A percentile compares a stretch with the other conserved stretches of the same genome.
Evolutionary conservation across 2,113 vertebrate genomes (phyloP).

Genomic region (Pseudolaguvia tuberculata): DNA sequence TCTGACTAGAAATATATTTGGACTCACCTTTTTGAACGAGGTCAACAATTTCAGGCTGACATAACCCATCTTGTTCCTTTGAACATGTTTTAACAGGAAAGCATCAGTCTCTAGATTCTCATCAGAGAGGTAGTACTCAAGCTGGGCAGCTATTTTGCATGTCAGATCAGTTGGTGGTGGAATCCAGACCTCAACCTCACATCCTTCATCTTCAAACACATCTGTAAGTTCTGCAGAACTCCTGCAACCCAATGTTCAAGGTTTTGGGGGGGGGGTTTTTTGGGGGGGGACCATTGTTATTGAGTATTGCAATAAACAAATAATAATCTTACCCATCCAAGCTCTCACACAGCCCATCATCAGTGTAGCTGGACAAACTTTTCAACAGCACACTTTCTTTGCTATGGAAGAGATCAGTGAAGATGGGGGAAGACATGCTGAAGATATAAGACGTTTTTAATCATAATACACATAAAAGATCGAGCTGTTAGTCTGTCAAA

Average conservation of each 20-base stretch:
- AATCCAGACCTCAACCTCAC: slow-evolving; percentile 38
- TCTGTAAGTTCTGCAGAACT: slow-evolving; percentile 20
- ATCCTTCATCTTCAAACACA: slow-evolving; percentile 45
- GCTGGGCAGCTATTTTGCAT: slow-evolving; percentile 62
- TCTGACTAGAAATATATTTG: background rate
- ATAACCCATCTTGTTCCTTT: slow-evolving; percentile 73
- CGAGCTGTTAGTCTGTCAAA: background rate
- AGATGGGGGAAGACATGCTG: slow-evolving; percentile 51
- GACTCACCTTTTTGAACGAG: slow-evolving; percentile 71
- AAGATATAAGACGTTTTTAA: background rate
- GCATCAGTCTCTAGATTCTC: slow-evolving; percentile 69
- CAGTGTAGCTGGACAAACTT: slow-evolving; percentile 32
- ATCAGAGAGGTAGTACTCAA: slow-evolving; percentile 70
- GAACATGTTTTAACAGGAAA: slow-evolving; percentile 72
- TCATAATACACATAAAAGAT: background rate
- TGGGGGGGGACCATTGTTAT: too few relatives aligned
- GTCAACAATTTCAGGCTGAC: slow-evolving; percentile 75
- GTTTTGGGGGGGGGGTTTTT: too few relatives aligned
- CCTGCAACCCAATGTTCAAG: slow-evolving; percentile 41
- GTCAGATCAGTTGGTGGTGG: slow-evolving; percentile 52
- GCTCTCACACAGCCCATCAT: slow-evolving; percentile 52
- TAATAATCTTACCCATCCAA: slow-evolving; percentile 48
- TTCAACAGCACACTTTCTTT: slow-evolving; percentile 30
- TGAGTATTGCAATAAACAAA: background rate
- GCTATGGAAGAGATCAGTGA: slow-evolving; percentile 39